Percentiles rank a stretch among this genome's conserved stretches.
Evolutionary conservation across 2,113 vertebrate genomes (phyloP).

Genomic region (Oncorhynchus mykiss): DNA sequence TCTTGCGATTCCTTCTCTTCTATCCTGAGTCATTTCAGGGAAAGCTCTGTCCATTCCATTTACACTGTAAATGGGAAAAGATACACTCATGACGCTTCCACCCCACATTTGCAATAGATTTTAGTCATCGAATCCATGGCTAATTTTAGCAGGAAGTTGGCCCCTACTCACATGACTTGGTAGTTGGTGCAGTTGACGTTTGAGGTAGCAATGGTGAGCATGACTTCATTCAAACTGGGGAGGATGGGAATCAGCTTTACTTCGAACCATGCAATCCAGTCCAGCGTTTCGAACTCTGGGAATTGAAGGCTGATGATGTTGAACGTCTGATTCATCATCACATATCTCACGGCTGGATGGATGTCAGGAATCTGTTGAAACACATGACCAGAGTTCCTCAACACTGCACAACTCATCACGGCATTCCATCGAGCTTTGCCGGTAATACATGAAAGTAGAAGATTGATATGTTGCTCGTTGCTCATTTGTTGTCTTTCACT

Average conservation of each 20-base stretch:
- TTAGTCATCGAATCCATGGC: no score
- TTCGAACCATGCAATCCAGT: no score
- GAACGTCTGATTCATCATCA: no score
- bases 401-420: background rate
- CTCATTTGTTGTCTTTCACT: background rate
- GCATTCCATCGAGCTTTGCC: background rate
- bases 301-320: no score
- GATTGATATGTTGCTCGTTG: background rate
- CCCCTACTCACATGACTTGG: constrained; percentile 37
- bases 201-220: constrained; percentile 30
- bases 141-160: background rate
- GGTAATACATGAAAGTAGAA: background rate
- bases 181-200: constrained; percentile 40
- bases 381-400: background rate
- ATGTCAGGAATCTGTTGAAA: constrained; percentile 12
- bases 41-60: constrained; percentile 18
- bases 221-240: constrained; percentile 40
- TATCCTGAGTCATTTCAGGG: background rate
- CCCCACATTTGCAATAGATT: no score
- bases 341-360: background rate
- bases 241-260: constrained; percentile 18
- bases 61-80: no score
- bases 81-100: no score
- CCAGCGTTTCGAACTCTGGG: no score
- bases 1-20: background rate